Percentiles rank a stretch among this genome's conserved stretches.
Evolutionary conservation across 2,113 vertebrate genomes (phyloP).

Genomic region (Platanista minor): DNA sequence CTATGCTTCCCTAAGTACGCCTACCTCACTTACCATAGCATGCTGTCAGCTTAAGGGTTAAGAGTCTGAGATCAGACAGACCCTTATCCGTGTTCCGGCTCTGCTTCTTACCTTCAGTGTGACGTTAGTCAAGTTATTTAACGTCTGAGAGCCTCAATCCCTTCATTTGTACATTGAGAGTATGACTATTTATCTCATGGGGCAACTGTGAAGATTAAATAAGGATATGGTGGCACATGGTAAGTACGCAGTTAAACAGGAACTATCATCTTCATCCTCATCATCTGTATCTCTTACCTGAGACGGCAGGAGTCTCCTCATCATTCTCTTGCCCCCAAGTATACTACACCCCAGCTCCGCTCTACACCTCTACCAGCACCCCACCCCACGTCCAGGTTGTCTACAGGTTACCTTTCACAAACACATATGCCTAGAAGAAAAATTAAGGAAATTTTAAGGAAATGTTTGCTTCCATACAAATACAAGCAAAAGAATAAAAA

Average conservation of each 20-base stretch:
- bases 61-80: background rate
- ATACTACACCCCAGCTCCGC: accelerated
- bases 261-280: background rate
- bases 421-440: background rate
- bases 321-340: no score
- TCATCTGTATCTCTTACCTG: background rate
- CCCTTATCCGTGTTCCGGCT: background rate
- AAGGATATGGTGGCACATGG: background rate
- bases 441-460: background rate
- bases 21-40: background rate
- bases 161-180: background rate
- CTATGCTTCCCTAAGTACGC: background rate
- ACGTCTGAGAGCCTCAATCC: background rate
- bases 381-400: background rate
- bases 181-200: background rate
- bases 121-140: background rate
- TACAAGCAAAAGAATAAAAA: background rate
- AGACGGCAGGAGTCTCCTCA: background rate
- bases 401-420: background rate
- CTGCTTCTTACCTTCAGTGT: background rate
- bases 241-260: background rate
- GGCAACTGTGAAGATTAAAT: background rate
- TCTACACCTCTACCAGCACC: background rate
- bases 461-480: background rate
- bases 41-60: background rate